These are phyloP conservation scores for Venustoraphidia nigricollis DNA, from an alignment of 2,888 invertebrate species.

Conservation along the genomic window DNA sequence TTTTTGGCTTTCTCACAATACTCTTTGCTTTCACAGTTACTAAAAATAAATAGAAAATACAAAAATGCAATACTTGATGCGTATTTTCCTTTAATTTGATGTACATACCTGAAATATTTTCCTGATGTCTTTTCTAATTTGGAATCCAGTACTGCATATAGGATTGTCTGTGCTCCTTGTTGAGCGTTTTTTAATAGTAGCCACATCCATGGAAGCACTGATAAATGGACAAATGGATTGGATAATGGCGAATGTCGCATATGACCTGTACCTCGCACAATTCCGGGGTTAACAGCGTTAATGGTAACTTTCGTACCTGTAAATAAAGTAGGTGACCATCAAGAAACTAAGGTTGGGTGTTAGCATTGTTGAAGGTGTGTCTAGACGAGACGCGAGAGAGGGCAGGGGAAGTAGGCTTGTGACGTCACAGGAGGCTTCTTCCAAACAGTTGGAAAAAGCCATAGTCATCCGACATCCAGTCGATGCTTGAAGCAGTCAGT, in stretches of 20 bases:
- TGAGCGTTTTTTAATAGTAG: slow-evolving; percentile 47
- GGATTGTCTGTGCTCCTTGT: slow-evolving; percentile 52
- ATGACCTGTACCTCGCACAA: slow-evolving; percentile 46
- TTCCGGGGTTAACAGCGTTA: slow-evolving; percentile 54
- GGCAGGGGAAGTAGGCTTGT: too few species aligned
- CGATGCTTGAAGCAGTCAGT: too few species aligned
- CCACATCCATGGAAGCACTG: slow-evolving; percentile 51
- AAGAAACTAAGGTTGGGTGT: too few species aligned
- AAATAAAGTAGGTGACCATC: too few species aligned
- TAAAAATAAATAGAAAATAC: slow-evolving; percentile 14
- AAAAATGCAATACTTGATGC: not conserved
- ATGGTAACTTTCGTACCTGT: slow-evolving; percentile 49
- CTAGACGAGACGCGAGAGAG: too few species aligned
- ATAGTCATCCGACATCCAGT: too few species aligned
- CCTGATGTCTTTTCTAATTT: slow-evolving; percentile 41
- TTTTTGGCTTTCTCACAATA: slow-evolving; percentile 22
- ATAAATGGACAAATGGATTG: slow-evolving; percentile 34
- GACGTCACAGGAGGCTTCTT: too few species aligned
- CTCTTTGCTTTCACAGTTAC: slow-evolving; percentile 27
- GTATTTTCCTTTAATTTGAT: not conserved
- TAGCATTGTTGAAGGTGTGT: too few species aligned
- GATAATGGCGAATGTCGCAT: slow-evolving; percentile 37
- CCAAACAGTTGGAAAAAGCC: too few species aligned
- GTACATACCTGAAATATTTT: slow-evolving; percentile 45
- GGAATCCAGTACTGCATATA: slow-evolving; percentile 49